Evolutionary conservation across 1,140 invertebrate genomes (phyloP), one percentile per base, ranked within the genome.

Genomic region (Schlechtendalia chinensis): DNA sequence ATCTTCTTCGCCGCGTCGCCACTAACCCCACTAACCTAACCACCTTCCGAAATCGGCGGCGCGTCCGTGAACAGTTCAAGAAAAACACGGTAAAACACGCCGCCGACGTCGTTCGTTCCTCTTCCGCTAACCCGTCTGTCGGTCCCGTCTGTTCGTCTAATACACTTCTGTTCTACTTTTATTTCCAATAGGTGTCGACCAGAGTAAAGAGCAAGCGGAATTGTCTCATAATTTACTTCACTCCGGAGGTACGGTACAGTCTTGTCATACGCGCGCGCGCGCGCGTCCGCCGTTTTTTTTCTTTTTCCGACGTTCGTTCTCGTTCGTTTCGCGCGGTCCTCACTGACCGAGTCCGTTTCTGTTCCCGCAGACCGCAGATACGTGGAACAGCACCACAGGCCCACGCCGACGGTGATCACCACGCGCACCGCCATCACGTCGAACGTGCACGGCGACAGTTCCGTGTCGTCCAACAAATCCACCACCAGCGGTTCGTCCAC

Each of bases 141-240:
- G 50, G 27, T 16, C 53, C 65, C 53, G 27, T 16, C 53, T 19
- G 47, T 69, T 56, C 17, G 17, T 63, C 58, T 79, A 79, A 79
- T 79, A 79, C 32, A 63, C 75, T 79, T 79, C 79, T 81, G 27
- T 56, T 82, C 77, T 83, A 39, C 82, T 83, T 50, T 81, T 82
- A 84, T 83, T 83, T 83, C 83, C 83, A 85, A 50, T 85, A 93
- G 91, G 91, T 85, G 89, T 89, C 85, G 90, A 90, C 82, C 89
- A 91, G 85, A 92, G 91, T 82, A 89, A 90, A 82, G 93, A 94
- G 85, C 93, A 95, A 87, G 89, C 90, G 56, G 89, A 91, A 87
- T 87, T 95, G 85, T 93, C 92, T 82, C 91, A 94, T 88, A 93
- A 93, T 87, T 91, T 94, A 86, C 89, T 95, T 84, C 90, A 94